Conservation (phyloP, 2,888 invertebrate species). For the Muscina levida region DNA sequence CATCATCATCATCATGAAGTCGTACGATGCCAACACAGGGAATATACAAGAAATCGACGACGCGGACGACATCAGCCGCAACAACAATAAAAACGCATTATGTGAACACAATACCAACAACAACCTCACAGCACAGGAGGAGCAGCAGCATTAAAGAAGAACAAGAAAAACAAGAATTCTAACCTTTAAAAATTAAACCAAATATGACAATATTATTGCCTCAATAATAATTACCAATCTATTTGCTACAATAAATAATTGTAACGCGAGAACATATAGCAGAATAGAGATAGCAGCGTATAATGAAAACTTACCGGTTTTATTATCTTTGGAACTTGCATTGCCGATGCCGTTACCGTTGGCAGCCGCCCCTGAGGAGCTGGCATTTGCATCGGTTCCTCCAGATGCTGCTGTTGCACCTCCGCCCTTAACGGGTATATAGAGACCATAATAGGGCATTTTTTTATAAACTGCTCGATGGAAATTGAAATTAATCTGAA, state of each 20-base stretch:
- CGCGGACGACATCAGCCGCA: background rate
- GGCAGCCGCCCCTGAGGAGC: constrained; percentile 1
- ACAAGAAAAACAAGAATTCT: constrained; percentile 48
- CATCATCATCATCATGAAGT: constrained; percentile 50
- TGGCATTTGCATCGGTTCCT: background rate
- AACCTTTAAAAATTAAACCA: constrained; percentile 46
- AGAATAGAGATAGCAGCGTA: too few species aligned
- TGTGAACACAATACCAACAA: constrained; percentile 23
- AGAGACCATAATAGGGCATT: constrained; percentile 68
- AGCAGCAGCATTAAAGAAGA: background rate
- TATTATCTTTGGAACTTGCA: constrained; percentile 19
- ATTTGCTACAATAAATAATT: background rate
- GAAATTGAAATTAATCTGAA: background rate
- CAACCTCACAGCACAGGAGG: too few species aligned
- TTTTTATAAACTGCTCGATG: constrained; percentile 27
- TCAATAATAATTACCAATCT: background rate
- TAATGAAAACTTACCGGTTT: constrained; percentile 51
- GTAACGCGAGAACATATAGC: too few species aligned
- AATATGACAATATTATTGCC: background rate
- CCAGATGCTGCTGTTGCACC: constrained; percentile 34
- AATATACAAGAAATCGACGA: background rate
- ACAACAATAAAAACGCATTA: constrained; percentile 17
- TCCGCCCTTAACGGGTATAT: constrained; percentile 62
- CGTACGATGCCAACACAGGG: constrained; percentile 48
- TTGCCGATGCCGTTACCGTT: background rate